A percentile compares a stretch with the other conserved stretches of the same genome.
phyloP scores from a whole-genome alignment of 2,888 invertebrate species.

The Xanthostigma xanthostigma region DNA sequence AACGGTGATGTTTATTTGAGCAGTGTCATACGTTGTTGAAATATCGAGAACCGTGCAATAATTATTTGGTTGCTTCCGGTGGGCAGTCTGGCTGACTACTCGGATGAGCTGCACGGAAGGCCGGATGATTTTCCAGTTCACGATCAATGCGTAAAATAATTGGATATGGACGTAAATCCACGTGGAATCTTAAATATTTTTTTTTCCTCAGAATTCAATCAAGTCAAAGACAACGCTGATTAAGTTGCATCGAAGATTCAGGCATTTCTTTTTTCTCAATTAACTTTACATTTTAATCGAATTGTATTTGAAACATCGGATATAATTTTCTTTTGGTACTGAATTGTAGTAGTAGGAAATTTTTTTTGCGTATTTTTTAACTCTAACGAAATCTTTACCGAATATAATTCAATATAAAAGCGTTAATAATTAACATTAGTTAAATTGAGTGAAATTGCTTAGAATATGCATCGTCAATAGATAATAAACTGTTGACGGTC shows the following conservation, averaged over 20 bases:
- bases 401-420: no score
- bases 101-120: constrained; percentile 83
- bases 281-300: not conserved
- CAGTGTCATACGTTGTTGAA: not conserved
- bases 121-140: constrained; percentile 73
- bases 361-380: no score
- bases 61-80: constrained; percentile 66
- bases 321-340: no score
- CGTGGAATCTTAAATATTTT: constrained; percentile 58
- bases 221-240: not conserved
- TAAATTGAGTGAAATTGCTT: no score
- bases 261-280: not conserved
- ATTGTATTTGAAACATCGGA: no score
- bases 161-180: constrained; percentile 79
- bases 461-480: no score
- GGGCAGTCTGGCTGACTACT: constrained; percentile 91
- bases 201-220: not conserved
- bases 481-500: no score
- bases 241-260: not conserved
- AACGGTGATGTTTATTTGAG: no score
- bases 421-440: no score
- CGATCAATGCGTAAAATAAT: constrained; percentile 77
- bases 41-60: constrained; percentile 22
- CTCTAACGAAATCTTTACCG: no score
- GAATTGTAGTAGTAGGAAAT: no score